Evolutionary conservation across 2,797 vertebrate species (phyloP).

Genomic region (Syngnathus rostellatus): DNA sequence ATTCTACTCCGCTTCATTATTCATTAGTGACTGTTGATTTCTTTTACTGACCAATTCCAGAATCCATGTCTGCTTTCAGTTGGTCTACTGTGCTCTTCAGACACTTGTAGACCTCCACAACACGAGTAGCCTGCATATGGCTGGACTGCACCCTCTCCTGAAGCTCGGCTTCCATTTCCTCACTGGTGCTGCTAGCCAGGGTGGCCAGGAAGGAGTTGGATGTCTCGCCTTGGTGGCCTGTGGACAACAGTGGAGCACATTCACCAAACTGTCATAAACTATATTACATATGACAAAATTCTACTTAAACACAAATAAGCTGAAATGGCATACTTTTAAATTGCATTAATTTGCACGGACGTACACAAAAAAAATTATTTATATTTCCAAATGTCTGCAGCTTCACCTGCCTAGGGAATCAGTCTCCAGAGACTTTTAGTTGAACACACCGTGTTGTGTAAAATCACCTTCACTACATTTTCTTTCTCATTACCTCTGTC

Average conservation of each 20-base stretch:
- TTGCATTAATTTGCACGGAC: not conserved
- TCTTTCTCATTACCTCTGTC: conserved; percentile 67
- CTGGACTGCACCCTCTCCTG: conserved; percentile 91
- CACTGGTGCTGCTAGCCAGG: conserved; percentile 90
- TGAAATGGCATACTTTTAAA: not conserved
- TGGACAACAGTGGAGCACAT: not conserved
- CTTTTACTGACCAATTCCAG: conserved; percentile 44
- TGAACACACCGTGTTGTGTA: not conserved
- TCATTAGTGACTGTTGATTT: not conserved
- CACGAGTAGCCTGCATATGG: conserved; percentile 77
- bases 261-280: too few species aligned
- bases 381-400: too few species aligned
- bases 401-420: not conserved
- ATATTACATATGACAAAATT: too few species aligned
- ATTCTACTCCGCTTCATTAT: not conserved
- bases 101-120: conserved; percentile 81
- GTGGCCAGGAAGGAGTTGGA: conserved; percentile 89
- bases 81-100: conserved; percentile 70
- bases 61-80: conserved; percentile 59
- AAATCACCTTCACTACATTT: not conserved
- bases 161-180: conserved; percentile 93
- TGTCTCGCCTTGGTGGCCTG: conserved; percentile 70
- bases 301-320: too few species aligned
- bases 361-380: too few species aligned
- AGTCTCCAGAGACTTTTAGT: not conserved